These are phyloP conservation scores for Actinernus sp. DNA, from an alignment of 92 coral and sea anemone genomes.

Conservation along the genomic window DNA sequence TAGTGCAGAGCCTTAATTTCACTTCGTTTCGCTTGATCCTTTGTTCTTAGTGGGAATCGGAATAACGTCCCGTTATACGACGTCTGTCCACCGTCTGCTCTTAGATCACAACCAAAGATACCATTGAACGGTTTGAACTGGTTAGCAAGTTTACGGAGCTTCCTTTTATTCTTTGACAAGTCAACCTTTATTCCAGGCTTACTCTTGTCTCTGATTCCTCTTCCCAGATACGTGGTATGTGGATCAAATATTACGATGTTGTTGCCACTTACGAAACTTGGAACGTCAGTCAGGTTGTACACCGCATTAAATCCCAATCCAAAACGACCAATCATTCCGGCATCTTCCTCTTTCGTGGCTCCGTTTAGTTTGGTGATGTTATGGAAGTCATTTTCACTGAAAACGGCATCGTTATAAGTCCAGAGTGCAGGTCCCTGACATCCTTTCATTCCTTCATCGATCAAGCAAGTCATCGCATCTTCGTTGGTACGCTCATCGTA, in stretches of 20 bases:
- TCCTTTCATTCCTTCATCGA: constrained; percentile 78
- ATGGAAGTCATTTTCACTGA: constrained; percentile 82
- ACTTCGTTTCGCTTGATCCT: constrained; percentile 68
- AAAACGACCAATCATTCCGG: constrained; percentile 86
- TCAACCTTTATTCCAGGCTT: constrained; percentile 82
- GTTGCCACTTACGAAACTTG: constrained; percentile 76
- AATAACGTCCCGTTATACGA: constrained; percentile 76
- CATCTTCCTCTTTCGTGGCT: constrained; percentile 79
- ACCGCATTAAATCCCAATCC: constrained; percentile 95
- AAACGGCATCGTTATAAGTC: constrained; percentile 88
- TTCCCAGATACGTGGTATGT: constrained; percentile 72
- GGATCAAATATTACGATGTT: constrained; percentile 81
- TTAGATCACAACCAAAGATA: constrained; percentile 70
- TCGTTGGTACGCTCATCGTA: no score
- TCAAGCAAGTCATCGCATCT: constrained; percentile 61
- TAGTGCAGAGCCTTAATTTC: constrained; percentile 72
- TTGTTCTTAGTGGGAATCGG: constrained; percentile 81
- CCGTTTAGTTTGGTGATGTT: constrained; percentile 89
- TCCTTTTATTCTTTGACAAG: constrained; percentile 35
- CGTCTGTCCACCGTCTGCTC: constrained; percentile 14
- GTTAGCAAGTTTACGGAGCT: constrained; percentile 41
- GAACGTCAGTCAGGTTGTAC: constrained; percentile 96
- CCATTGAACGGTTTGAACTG: constrained; percentile 83
- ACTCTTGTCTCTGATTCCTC: constrained; percentile 65
- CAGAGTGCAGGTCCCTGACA: constrained; percentile 97